Conservation (phyloP, 2,888 invertebrate genomes). For the Caenorhabditis sp. region DNA sequence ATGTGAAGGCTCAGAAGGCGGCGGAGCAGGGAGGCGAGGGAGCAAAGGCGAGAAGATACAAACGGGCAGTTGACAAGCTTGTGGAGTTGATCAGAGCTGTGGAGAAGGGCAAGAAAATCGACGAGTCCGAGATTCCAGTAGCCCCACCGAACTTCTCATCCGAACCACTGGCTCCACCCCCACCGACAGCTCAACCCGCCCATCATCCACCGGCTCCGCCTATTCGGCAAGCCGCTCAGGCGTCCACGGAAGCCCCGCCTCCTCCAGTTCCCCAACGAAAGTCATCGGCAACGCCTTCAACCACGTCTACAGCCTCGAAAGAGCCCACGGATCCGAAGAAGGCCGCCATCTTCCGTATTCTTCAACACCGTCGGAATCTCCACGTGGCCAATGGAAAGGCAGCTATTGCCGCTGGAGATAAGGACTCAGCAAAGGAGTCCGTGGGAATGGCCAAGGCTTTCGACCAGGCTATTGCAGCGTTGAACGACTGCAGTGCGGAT, state of each 20-base stretch:
- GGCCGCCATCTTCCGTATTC: conserved; percentile 59
- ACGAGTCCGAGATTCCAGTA: conserved; percentile 68
- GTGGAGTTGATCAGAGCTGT: conserved; percentile 62
- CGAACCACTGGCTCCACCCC: conserved; percentile 29
- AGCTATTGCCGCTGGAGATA: conserved; percentile 72
- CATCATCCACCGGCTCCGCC: conserved; percentile 42
- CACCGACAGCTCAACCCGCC: conserved; percentile 51
- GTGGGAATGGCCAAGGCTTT: conserved; percentile 75
- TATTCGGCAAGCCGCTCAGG: conserved; percentile 51
- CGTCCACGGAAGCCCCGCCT: conserved; percentile 35
- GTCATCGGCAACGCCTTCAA: conserved; percentile 29
- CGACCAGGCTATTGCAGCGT: conserved; percentile 75
- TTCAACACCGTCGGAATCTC: conserved; percentile 62
- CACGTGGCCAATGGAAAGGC: conserved; percentile 74
- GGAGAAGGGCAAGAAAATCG: conserved; percentile 65
- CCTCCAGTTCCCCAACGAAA: conserved; percentile 55
- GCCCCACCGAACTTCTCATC: conserved; percentile 68
- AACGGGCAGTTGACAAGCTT: conserved; percentile 68
- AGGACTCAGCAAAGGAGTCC: conserved; percentile 72
- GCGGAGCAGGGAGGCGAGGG: conserved; percentile 64
- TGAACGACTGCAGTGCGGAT: conserved; percentile 67
- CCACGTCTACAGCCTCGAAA: conserved; percentile 25
- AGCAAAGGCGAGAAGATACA: conserved; percentile 68
- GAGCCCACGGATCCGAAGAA: conserved; percentile 61
- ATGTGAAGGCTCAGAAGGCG: conserved; percentile 61